Percentiles rank a stretch among this genome's conserved stretches.
These are phyloP conservation scores for Morinoia aosen DNA, from an alignment of 2,888 invertebrate species.

Conservation along the genomic window DNA sequence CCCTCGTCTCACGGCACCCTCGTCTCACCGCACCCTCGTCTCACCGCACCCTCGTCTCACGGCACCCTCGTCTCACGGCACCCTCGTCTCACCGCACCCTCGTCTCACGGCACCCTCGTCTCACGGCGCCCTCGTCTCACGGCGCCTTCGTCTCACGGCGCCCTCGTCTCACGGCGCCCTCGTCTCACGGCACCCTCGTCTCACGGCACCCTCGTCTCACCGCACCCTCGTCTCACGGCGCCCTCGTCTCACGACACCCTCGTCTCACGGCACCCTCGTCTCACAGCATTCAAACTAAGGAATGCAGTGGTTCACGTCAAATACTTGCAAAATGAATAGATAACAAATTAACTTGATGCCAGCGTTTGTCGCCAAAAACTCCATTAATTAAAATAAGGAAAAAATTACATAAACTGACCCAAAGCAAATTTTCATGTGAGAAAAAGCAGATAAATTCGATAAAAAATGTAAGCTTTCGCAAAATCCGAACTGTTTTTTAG, in stretches of 20 bases:
- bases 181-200: not conserved
- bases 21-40: not conserved
- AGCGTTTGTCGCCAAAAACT: not conserved
- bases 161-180: not conserved
- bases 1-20: not conserved
- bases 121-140: not conserved
- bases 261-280: not conserved
- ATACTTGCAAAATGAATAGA: no score
- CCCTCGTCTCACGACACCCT: not conserved
- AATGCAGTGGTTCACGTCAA: no score
- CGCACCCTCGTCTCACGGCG: not conserved
- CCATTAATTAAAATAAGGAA: no score
- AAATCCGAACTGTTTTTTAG: no score
- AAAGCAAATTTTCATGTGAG: no score
- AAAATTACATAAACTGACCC: no score
- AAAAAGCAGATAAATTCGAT: not conserved
- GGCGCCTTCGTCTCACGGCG: not conserved
- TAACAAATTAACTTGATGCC: no score
- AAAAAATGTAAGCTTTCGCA: not conserved
- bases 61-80: not conserved
- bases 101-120: slow-evolving; percentile 6
- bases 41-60: not conserved
- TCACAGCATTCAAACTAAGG: not conserved
- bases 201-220: not conserved
- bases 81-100: not conserved